A percentile compares a stretch with the other conserved stretches of the same genome.
Evolutionary conservation across 2,113 vertebrate genomes (phyloP).

Genomic region (Polyodon spathula): DNA sequence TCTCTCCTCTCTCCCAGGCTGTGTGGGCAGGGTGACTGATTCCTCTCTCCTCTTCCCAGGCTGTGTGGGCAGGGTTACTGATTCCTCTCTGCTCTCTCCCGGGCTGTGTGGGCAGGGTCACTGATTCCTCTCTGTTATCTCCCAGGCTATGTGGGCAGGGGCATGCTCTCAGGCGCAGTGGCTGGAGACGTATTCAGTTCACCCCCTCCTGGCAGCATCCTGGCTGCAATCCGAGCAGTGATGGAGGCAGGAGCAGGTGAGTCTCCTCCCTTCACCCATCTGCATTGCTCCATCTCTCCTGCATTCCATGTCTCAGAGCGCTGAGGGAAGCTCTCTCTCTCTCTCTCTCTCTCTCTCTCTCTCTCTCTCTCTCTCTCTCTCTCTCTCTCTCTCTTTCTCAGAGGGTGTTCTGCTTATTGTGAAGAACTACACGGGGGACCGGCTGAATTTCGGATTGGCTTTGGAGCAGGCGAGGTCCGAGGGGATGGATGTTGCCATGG

Average conservation of each 20-base stretch:
- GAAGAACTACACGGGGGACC: constrained; percentile 94
- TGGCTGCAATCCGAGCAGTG: constrained; percentile 75
- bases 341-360: too few relatives aligned
- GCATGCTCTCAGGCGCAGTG: constrained; percentile 85
- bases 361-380: neutral
- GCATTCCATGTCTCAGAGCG: too few relatives aligned
- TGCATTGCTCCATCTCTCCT: neutral
- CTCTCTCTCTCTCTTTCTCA: constrained; percentile 17
- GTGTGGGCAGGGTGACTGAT: too few relatives aligned
- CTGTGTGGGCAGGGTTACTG: neutral
- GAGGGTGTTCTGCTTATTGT: constrained; percentile 78
- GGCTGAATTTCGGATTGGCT: constrained; percentile 86
- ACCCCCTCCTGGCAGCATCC: constrained; percentile 76
- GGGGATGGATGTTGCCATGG: constrained; percentile 65
- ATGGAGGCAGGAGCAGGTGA: constrained; percentile 64
- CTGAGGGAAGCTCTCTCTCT: neutral
- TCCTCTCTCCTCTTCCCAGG: neutral
- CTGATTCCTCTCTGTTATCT: neutral
- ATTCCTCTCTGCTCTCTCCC: neutral
- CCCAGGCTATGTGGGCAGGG: constrained; percentile 80
- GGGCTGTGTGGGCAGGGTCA: neutral
- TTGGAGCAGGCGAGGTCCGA: constrained; percentile 70
- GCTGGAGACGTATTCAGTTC: constrained; percentile 82
- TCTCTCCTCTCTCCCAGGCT: too few relatives aligned
- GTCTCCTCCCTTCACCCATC: too few relatives aligned